A percentile compares a stretch with the other conserved stretches of the same genome.
These are phyloP conservation scores for Hippocampus guttulatus DNA, from an alignment of 2,113 vertebrate species.

Conservation along the genomic window DNA sequence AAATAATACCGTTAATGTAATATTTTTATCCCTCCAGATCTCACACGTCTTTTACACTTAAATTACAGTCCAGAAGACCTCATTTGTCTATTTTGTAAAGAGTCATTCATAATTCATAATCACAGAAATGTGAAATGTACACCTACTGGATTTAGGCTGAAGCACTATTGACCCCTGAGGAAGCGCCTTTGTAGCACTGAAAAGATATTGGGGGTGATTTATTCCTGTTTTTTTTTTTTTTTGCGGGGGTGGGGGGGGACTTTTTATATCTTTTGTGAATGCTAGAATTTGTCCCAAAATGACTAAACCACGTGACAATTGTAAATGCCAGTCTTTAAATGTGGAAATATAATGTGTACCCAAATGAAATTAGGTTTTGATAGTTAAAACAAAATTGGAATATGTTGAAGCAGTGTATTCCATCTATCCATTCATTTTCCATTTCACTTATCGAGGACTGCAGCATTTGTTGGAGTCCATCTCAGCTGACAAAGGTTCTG, in stretches of 20 bases:
- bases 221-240: background rate
- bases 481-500: background rate
- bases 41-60: background rate
- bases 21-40: background rate
- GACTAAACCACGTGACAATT: too few species aligned
- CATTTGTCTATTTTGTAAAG: background rate
- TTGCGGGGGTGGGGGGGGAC: too few species aligned
- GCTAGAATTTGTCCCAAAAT: too few species aligned
- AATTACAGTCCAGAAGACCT: background rate
- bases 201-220: background rate
- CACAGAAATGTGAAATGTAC: background rate
- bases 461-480: background rate
- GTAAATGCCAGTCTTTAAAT: too few species aligned
- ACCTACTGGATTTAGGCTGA: background rate
- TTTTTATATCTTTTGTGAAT: background rate
- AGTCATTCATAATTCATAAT: background rate
- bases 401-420: background rate
- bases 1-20: too few species aligned
- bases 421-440: background rate
- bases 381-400: background rate
- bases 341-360: background rate
- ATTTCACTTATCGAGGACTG: background rate
- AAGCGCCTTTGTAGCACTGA: too few species aligned
- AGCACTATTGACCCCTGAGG: background rate
- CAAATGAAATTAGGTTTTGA: background rate